phyloP scores from a whole-genome alignment of 2,888 invertebrate species.

The Steinernema carpocapsae region DNA sequence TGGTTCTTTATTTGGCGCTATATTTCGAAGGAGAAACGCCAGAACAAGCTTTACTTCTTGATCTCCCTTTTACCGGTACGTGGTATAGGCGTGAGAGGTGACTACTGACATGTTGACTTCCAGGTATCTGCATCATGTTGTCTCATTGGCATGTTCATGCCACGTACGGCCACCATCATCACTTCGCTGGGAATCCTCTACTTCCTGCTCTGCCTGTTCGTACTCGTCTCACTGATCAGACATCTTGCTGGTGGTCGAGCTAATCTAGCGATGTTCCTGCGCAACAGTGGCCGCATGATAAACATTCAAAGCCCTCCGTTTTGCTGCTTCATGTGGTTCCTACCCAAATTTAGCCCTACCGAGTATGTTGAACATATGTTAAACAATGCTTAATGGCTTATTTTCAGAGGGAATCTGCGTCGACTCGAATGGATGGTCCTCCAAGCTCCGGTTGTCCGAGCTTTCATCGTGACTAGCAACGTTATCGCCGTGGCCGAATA shows the following conservation, averaged over 20 bases:
- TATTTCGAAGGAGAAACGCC: slow-evolving; percentile 61
- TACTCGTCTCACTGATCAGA: slow-evolving; percentile 64
- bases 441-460: slow-evolving; percentile 66
- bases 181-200: slow-evolving; percentile 64
- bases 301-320: slow-evolving; percentile 65
- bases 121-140: slow-evolving; percentile 61
- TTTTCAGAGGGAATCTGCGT: slow-evolving; percentile 58
- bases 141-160: slow-evolving; percentile 63
- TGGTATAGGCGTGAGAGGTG: neutral
- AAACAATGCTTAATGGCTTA: neutral
- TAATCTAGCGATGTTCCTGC: slow-evolving; percentile 43
- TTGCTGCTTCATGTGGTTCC: slow-evolving; percentile 58
- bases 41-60: slow-evolving; percentile 65
- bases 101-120: slow-evolving; percentile 12
- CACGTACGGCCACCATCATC: slow-evolving; percentile 60
- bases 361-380: slow-evolving; percentile 43
- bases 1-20: slow-evolving; percentile 52
- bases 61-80: slow-evolving; percentile 63
- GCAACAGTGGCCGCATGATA: slow-evolving; percentile 51
- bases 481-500: slow-evolving; percentile 55
- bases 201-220: slow-evolving; percentile 65
- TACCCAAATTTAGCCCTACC: slow-evolving; percentile 58
- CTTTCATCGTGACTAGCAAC: slow-evolving; percentile 61
- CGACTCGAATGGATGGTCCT: slow-evolving; percentile 65
- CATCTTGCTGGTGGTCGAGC: slow-evolving; percentile 45